Base-by-base conservation (phyloP, 2,888 invertebrate genomes). In the Liposcelis brunnea region DNA sequence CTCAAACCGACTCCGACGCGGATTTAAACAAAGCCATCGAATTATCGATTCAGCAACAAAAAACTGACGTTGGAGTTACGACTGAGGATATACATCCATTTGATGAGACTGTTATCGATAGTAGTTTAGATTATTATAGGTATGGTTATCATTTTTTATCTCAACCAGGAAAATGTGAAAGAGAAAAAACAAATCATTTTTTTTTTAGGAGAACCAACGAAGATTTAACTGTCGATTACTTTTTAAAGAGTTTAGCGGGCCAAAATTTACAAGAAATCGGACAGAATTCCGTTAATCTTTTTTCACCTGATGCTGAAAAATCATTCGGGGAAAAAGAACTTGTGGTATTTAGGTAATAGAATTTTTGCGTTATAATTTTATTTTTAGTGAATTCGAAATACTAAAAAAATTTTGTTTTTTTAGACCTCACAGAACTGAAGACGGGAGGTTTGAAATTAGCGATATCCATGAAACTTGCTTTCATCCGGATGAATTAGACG, bases 21-120 rank as follows among this genome's bases (percentile, higher is more conserved):
- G 68, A 68, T 51, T 53, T 69, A 32, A 67, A 66, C 49, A 52
- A 70, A 26, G 70, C 71, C 11, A 70, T 71, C 44, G 67, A 70
- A 52, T 56, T 71, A 26, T 70, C 70, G 32, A 57, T 71, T 37
- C 65, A 69, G 35, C 35, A 51, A 42, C 47, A 51, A 19, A 51
- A 53, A 18, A 46, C 50, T 42, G 52, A 54, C 19, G 47, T 47
- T 32, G 43, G 31, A 15, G 44, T 47, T 47, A 51, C 45, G 49
- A 52, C 44, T 44, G 35, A 35, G 35, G 35, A 35, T 16, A 14
- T 35, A 16, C 14, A 14, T 16, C 35, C 44, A 12, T 34, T 35
- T 11, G 40, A 36, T 40, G 49, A 49, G 40, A n/a, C 21, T 14
- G 19, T 42, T n/a, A 10, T n/a, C n/a, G 16, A 18, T 35, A 19